Evolutionary conservation across 1,140 invertebrate species (phyloP).

Genomic region (Caerostris extrusa): DNA sequence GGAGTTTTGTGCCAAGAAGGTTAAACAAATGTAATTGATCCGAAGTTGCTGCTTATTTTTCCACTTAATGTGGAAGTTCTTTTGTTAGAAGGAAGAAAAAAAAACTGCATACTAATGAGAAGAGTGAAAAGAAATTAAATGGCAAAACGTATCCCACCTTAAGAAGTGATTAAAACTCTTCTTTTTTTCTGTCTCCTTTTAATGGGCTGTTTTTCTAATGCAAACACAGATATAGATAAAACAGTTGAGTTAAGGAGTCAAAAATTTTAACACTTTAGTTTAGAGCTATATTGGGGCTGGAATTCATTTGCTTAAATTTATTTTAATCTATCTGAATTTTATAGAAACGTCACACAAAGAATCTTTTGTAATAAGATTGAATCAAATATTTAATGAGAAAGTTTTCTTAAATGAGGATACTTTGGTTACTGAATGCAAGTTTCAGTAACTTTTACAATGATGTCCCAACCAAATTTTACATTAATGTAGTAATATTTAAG

Average conservation of each 20-base stretch:
- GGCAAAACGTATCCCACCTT: background rate
- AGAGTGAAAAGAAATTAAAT: background rate
- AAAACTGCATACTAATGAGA: constrained; percentile 1
- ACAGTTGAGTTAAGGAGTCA: background rate
- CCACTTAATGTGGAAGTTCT: background rate
- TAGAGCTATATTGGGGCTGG: background rate
- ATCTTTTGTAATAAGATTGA: too few relatives aligned
- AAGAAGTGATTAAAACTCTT: background rate
- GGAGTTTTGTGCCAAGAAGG: background rate
- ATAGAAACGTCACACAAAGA: too few relatives aligned
- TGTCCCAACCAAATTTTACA: too few relatives aligned
- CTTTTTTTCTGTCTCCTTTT: background rate
- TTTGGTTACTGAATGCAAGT: too few relatives aligned
- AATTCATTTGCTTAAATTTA: too few relatives aligned
- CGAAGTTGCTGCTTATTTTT: background rate
- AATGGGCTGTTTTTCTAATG: background rate
- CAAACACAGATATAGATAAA: background rate
- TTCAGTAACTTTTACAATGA: too few relatives aligned
- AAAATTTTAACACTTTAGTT: background rate
- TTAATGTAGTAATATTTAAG: too few relatives aligned
- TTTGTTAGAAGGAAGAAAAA: background rate
- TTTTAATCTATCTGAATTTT: too few relatives aligned
- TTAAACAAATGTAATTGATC: constrained; percentile 33
- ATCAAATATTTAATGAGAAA: too few relatives aligned
- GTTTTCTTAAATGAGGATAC: too few relatives aligned